phyloP scores from a whole-genome alignment of 2,113 vertebrate genomes.

The Mola mola region DNA sequence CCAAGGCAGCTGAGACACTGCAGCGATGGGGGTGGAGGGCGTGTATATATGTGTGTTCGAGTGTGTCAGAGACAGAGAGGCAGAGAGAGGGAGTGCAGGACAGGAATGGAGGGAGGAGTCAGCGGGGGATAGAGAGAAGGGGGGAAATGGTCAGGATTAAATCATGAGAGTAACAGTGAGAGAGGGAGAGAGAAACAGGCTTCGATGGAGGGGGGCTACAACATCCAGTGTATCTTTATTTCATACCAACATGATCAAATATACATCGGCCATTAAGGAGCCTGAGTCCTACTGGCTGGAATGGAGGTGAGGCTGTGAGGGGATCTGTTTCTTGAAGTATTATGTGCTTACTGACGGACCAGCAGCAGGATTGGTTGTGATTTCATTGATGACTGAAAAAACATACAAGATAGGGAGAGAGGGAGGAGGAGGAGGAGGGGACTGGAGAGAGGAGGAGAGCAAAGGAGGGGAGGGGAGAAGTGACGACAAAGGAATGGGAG shows the following conservation, averaged over 20 bases:
- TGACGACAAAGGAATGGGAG: conserved; percentile 77
- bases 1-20: conserved; percentile 85
- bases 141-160: conserved; percentile 77
- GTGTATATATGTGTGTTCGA: conserved; percentile 78
- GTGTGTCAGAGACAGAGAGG: conserved; percentile 73
- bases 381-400: conserved; percentile 83
- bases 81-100: conserved; percentile 73
- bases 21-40: conserved; percentile 85
- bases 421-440: conserved; percentile 42
- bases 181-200: conserved; percentile 42
- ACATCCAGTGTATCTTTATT: conserved; percentile 49
- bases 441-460: conserved; percentile 38
- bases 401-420: conserved; percentile 70
- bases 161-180: conserved; percentile 71
- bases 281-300: conserved; percentile 8
- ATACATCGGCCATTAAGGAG: conserved; percentile 38
- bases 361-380: conserved; percentile 71
- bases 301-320: conserved; percentile 21
- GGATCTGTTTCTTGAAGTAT: conserved; percentile 31
- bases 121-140: conserved; percentile 66
- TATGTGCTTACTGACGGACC: conserved; percentile 34
- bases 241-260: conserved; percentile 45
- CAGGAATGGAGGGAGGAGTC: conserved; percentile 80
- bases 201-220: conserved; percentile 42
- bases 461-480: conserved; percentile 48